These are phyloP conservation scores for Drosophila parvula DNA, from an alignment of 1,140 invertebrate genomes.

Conservation along the genomic window DNA sequence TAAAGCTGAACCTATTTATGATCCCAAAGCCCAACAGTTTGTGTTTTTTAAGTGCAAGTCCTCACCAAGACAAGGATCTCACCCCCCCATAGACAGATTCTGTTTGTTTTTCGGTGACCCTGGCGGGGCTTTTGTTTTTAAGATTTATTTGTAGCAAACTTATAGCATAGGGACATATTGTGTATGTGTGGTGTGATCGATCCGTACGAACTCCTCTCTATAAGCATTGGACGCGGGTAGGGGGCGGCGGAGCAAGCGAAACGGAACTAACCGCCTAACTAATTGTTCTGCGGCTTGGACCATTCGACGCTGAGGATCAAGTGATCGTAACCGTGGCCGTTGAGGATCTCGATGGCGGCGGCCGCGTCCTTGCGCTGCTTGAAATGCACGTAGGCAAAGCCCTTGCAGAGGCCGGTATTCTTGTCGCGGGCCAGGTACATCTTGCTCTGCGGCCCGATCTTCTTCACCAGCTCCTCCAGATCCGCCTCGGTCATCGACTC, in stretches of 20 bases:
- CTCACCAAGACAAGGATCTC: not conserved
- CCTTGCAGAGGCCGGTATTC: constrained; percentile 92
- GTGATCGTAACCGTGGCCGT: constrained; percentile 99
- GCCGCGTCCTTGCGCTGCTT: constrained; percentile 95
- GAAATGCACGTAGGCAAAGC: constrained; percentile 99
- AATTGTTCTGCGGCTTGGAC: constrained; percentile 92
- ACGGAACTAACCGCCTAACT: constrained; percentile 24
- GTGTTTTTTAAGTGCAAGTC: not conserved
- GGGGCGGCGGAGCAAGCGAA: constrained; percentile 15
- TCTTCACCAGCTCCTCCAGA: constrained; percentile 96
- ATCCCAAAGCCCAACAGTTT: no score
- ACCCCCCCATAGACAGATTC: not conserved
- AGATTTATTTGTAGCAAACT: constrained; percentile 64
- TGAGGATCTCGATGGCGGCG: constrained; percentile 94
- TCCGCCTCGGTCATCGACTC: constrained; percentile 98
- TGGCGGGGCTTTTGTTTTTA: constrained; percentile 26
- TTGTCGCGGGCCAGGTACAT: constrained; percentile 96
- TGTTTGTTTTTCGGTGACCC: constrained; percentile 21
- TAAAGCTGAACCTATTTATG: not conserved
- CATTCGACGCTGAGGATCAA: constrained; percentile 99
- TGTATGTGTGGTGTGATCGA: constrained; percentile 23
- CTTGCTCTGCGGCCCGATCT: constrained; percentile 86
- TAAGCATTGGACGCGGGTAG: constrained; percentile 34
- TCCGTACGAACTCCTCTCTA: constrained; percentile 33
- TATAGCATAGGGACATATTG: constrained; percentile 60